Percentiles rank a stretch among this genome's conserved stretches.
These are phyloP conservation scores for Lerema accius DNA, from an alignment of 1,140 invertebrate species.

Conservation along the genomic window DNA sequence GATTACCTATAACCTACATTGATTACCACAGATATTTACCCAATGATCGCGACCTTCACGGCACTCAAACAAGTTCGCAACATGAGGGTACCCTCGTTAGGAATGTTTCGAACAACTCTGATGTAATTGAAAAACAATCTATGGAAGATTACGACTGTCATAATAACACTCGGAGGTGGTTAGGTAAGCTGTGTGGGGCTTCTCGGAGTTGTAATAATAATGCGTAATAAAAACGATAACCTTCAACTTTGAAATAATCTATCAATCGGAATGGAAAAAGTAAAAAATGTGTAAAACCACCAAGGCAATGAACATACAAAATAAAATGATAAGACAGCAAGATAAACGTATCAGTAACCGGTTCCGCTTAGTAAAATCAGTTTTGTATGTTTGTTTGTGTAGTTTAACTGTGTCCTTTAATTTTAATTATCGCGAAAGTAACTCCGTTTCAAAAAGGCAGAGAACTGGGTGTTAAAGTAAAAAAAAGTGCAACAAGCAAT, in stretches of 20 bases:
- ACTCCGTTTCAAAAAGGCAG: too few relatives aligned
- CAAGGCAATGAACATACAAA: too few relatives aligned
- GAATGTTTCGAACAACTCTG: background rate
- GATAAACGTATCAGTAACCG: too few relatives aligned
- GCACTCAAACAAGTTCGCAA: background rate
- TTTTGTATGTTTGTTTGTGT: too few relatives aligned
- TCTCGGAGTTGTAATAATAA: background rate
- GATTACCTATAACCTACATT: background rate
- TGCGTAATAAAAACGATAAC: background rate
- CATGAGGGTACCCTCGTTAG: background rate
- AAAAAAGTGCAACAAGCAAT: too few relatives aligned
- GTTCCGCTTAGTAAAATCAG: too few relatives aligned
- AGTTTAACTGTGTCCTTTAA: too few relatives aligned
- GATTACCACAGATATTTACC: background rate
- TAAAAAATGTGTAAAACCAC: too few relatives aligned
- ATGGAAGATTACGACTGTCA: slow-evolving; percentile 2
- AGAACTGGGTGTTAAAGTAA: too few relatives aligned
- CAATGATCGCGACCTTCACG: slow-evolving; percentile 3
- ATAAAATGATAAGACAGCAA: too few relatives aligned
- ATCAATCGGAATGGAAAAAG: too few relatives aligned
- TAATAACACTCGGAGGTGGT: background rate
- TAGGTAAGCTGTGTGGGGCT: background rate
- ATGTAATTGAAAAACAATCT: slow-evolving; percentile 2
- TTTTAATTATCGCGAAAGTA: too few relatives aligned
- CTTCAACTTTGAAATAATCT: background rate